Conservation (phyloP, 2,113 vertebrate genomes). For the Ailurus styani region DNA sequence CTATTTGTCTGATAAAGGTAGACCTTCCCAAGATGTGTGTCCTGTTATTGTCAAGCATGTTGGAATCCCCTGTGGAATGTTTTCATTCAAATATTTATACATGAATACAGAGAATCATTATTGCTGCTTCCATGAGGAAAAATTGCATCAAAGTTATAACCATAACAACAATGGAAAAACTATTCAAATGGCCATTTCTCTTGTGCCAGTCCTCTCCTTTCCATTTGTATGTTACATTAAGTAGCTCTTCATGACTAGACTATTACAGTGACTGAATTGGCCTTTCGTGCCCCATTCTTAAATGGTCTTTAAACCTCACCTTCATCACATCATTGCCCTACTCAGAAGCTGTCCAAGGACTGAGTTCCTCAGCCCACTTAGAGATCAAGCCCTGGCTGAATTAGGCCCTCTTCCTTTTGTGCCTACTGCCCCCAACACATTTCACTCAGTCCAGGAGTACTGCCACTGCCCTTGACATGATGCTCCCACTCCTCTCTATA, state of each 20-base stretch:
- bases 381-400: accelerated
- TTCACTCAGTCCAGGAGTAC: no score
- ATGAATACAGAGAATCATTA: neutral
- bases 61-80: neutral
- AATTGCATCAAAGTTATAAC: neutral
- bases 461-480: accelerated
- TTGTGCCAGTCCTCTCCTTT: neutral
- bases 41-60: neutral
- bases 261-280: neutral
- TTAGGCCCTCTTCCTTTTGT: accelerated
- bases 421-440: accelerated
- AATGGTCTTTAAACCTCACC: neutral
- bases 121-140: neutral
- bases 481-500: neutral
- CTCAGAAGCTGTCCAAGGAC: neutral
- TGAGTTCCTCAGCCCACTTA: accelerated
- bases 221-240: neutral
- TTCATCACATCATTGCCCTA: neutral
- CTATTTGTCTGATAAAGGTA: neutral
- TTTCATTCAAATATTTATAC: neutral
- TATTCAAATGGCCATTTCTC: neutral
- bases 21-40: neutral
- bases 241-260: neutral
- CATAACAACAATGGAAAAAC: neutral
- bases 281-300: neutral